phyloP scores from a whole-genome alignment of 2,797 vertebrate species.

The Petrocephalus schoutedeni region DNA sequence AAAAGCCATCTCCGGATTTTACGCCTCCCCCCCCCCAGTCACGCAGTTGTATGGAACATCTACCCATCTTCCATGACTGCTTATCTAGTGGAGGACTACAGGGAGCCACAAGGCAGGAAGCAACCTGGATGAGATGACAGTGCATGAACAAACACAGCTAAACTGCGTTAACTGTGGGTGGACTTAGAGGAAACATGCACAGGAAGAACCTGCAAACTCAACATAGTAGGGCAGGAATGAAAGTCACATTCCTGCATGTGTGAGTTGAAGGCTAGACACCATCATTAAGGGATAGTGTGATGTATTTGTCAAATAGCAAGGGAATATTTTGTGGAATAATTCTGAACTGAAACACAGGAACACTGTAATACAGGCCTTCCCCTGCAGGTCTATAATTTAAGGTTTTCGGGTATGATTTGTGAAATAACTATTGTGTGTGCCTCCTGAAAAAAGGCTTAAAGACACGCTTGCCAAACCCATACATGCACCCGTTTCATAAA shows the following conservation, averaged over 20 bases:
- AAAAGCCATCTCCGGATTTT: background rate
- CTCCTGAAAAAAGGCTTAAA: slow-evolving; percentile 27
- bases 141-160: background rate
- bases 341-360: background rate
- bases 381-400: background rate
- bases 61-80: background rate
- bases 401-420: background rate
- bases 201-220: background rate
- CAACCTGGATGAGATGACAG: background rate
- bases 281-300: background rate
- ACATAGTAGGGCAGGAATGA: background rate
- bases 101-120: background rate
- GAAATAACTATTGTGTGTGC: background rate
- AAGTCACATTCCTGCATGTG: background rate
- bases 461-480: slow-evolving; percentile 21
- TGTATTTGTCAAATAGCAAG: background rate
- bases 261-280: background rate
- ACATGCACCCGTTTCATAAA: slow-evolving; percentile 64
- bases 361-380: background rate
- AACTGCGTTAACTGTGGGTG: background rate
- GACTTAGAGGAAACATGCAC: background rate
- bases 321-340: background rate
- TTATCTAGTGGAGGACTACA: background rate
- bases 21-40: background rate
- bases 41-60: background rate